Evolutionary conservation across 1,140 invertebrate species (phyloP).

Genomic region (Tetragnatha versicolor): DNA sequence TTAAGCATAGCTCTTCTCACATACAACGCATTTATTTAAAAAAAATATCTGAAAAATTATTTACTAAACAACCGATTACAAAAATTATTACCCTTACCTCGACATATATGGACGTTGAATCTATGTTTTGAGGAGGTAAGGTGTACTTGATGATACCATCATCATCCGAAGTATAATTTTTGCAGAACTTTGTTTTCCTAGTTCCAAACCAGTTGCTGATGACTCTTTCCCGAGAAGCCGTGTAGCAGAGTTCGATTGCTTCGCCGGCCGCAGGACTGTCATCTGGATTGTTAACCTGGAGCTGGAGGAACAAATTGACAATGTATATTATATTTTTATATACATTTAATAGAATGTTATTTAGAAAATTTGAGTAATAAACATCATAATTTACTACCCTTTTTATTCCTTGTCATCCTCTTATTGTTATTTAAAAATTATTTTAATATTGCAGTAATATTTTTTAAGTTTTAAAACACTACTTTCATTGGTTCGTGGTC

Average conservation of each 20-base stretch:
- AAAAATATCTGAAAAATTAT: too few relatives aligned
- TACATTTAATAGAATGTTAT: too few relatives aligned
- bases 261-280: slow-evolving; percentile 60
- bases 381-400: too few relatives aligned
- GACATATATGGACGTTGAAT: slow-evolving; percentile 38
- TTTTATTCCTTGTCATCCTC: too few relatives aligned
- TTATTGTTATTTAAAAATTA: too few relatives aligned
- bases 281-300: slow-evolving; percentile 61
- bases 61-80: neutral
- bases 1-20: too few relatives aligned
- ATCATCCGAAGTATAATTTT: slow-evolving; percentile 60
- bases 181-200: slow-evolving; percentile 46
- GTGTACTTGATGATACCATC: slow-evolving; percentile 58
- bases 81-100: slow-evolving; percentile 48
- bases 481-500: too few relatives aligned
- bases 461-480: too few relatives aligned
- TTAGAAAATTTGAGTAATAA: too few relatives aligned
- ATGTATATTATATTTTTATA: slow-evolving; percentile 53
- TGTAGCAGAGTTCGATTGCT: slow-evolving; percentile 59
- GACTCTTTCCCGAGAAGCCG: neutral
- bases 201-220: slow-evolving; percentile 50
- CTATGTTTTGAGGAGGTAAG: slow-evolving; percentile 49
- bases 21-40: too few relatives aligned
- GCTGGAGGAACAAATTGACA: slow-evolving; percentile 60
- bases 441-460: too few relatives aligned